Evolutionary conservation across 2,113 vertebrate species (phyloP), one percentile per base, ranked within the genome.

Genomic region (Mobula birostris): DNA sequence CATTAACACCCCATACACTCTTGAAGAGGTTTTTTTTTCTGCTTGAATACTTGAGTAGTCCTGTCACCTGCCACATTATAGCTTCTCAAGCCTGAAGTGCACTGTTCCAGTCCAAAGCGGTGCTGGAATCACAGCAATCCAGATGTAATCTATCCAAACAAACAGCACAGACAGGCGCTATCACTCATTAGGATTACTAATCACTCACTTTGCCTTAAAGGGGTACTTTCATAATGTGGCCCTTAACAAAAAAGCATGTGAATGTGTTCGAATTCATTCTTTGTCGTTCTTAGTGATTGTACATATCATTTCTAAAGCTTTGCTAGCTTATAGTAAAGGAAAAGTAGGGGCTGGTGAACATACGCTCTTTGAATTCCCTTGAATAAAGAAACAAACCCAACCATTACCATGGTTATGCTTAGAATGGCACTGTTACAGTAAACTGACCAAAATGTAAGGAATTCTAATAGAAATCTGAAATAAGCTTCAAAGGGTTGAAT

Each of bases 221-320:
- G 61, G 29, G 24, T 19, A 90, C 14, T 32, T 90, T 90, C n/a
- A 66, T 14, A 66, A 68, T 32, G 61, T 90, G 29, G 29, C 85
- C 9, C 61, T 66, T 5, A 66, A 90, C 12, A 68, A 17, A n/a
- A 68, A 7, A 36, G 29, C 29, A 66, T 66, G 29, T 66, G 29
- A 5, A 66, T 29, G n/a, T 32, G 29, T 66, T 66, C 32, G n/a
- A 90, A 66, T 90, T 61, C 21, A n/a, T n/a, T 90, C 85, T 90
- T 29, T 68, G 61, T n/a, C n/a, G n/a, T 15, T 66, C 29, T 90
- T 32, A 15, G 29, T 66, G n/a, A n/a, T 90, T 19, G 21, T 32
- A 90, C 32, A 90, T 68, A 61, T 66, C 85, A 90, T 63, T 90
- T 7, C 85, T 90, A n/a, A 66, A 90, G 85, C 85, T 36, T 68